Evolutionary conservation across 2,888 invertebrate species (phyloP).

Genomic region (Nomada flava): DNA sequence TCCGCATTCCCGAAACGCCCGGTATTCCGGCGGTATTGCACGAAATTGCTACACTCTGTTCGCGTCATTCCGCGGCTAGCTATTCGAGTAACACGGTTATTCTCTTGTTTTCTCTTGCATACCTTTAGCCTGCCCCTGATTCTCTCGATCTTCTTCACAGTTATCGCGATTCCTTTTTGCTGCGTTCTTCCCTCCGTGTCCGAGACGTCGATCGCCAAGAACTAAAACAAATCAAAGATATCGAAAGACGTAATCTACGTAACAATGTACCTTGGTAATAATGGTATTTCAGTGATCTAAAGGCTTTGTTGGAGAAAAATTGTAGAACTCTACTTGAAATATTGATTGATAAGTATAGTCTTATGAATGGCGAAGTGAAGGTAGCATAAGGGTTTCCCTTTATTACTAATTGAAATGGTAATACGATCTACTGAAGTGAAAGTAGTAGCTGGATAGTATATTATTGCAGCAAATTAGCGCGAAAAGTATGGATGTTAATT

Average conservation of each 20-base stretch:
- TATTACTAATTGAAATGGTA: too few relatives aligned
- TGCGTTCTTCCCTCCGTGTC: neutral
- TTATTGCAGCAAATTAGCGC: too few relatives aligned
- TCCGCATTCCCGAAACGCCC: conserved; percentile 82
- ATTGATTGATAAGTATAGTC: too few relatives aligned
- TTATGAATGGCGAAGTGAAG: too few relatives aligned
- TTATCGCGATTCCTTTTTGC: conserved; percentile 4
- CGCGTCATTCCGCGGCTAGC: conserved; percentile 80
- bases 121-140: conserved; percentile 22
- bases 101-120: conserved; percentile 35
- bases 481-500: too few relatives aligned
- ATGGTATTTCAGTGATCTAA: neutral
- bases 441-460: too few relatives aligned
- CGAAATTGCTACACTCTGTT: conserved; percentile 83
- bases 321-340: too few relatives aligned
- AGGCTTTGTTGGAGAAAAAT: conserved; percentile 32
- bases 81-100: conserved; percentile 58
- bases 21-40: conserved; percentile 83
- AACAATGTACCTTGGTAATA: neutral
- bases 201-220: neutral
- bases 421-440: too few relatives aligned
- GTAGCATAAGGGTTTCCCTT: too few relatives aligned
- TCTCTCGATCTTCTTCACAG: conserved; percentile 5
- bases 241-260: too few relatives aligned
- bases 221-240: neutral